Conservation (phyloP, 92 coral and sea anemone genomes). For the Epizoanthus fatuus region DNA sequence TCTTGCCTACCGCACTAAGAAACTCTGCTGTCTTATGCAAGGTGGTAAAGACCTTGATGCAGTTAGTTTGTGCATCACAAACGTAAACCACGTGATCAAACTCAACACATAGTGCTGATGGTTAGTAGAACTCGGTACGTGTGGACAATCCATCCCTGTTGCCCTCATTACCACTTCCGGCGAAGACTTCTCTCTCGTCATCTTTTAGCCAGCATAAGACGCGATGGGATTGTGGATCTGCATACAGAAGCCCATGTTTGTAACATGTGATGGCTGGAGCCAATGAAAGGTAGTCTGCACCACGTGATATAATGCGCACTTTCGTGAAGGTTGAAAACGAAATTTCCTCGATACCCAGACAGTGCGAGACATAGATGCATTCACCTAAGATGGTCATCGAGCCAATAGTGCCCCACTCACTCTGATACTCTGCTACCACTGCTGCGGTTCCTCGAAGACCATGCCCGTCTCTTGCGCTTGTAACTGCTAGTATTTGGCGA, state of each 20-base stretch:
- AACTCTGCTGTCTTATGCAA: constrained; percentile 14
- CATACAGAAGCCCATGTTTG: constrained; percentile 45
- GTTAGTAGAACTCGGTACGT: constrained; percentile 38
- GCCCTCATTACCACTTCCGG: constrained; percentile 36
- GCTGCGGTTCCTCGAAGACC: constrained; percentile 63
- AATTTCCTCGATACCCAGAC: constrained; percentile 55
- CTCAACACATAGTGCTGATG: constrained; percentile 41
- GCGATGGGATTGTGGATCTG: constrained; percentile 41
- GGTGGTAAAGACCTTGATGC: background rate
- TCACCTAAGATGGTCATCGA: constrained; percentile 49
- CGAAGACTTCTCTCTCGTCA: constrained; percentile 10
- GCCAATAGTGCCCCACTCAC: constrained; percentile 58
- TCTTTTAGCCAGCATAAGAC: constrained; percentile 29
- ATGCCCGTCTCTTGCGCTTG: constrained; percentile 48
- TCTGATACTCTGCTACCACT: constrained; percentile 39
- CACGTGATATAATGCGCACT: constrained; percentile 45
- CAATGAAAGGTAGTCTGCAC: constrained; percentile 44
- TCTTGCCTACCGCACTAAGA: constrained; percentile 10
- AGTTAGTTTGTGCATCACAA: no score
- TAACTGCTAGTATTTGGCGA: constrained; percentile 57
- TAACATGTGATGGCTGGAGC: constrained; percentile 55
- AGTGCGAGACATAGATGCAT: constrained; percentile 52
- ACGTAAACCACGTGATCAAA: background rate
- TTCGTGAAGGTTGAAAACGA: constrained; percentile 26
- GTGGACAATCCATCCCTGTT: constrained; percentile 44